phyloP scores from a whole-genome alignment of 2,113 vertebrate genomes.

The Narcine bancroftii region DNA sequence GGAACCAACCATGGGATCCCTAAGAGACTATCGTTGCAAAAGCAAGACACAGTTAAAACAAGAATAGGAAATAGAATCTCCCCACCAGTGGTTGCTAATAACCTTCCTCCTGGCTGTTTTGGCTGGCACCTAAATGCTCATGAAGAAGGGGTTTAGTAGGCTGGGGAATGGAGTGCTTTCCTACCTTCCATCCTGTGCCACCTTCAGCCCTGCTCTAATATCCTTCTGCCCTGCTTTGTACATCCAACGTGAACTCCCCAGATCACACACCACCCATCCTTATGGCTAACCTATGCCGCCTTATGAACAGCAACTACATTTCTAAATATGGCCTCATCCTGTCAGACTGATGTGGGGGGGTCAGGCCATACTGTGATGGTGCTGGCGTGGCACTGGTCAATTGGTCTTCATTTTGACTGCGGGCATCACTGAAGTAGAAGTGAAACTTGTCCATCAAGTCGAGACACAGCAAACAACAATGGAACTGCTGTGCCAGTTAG shows the following conservation, averaged over 20 bases:
- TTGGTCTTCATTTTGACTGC: slow-evolving; percentile 22
- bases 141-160: not conserved
- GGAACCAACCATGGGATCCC: no score
- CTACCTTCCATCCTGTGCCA: not conserved
- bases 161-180: not conserved
- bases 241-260: not conserved
- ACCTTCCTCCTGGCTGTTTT: not conserved
- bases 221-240: not conserved
- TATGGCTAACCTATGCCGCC: not conserved
- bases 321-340: not conserved
- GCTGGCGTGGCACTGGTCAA: no score
- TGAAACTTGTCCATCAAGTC: slow-evolving; percentile 19
- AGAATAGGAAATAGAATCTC: not conserved
- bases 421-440: not conserved
- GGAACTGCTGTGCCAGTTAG: not conserved
- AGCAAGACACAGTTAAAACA: not conserved
- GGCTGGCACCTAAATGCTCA: not conserved
- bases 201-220: not conserved
- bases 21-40: not conserved
- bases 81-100: not conserved
- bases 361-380: not conserved
- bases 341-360: not conserved
- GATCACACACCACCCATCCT: slow-evolving; percentile 10
- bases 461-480: not conserved
- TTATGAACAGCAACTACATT: not conserved